phyloP scores from a whole-genome alignment of 2,113 vertebrate species.

The Ailuropoda melanoleuca region DNA sequence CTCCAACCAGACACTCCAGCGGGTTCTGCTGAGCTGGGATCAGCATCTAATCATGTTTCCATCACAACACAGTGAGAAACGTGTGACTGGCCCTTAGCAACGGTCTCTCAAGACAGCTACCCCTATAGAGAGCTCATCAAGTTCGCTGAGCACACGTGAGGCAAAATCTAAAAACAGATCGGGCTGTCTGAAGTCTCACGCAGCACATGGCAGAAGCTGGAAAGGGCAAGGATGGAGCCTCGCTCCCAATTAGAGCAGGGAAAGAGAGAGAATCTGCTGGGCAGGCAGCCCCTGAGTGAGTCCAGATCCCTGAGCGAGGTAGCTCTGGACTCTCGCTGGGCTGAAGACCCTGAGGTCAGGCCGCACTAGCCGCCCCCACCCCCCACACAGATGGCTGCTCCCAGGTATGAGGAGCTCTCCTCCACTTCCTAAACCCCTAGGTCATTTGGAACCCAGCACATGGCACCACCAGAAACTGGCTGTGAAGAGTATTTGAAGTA shows the following conservation, averaged over 20 bases:
- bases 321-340: background rate
- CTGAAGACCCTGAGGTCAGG: background rate
- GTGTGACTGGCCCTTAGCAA: conserved; percentile 76
- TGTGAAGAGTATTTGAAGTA: background rate
- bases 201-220: conserved; percentile 47
- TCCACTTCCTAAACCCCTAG: too few relatives aligned
- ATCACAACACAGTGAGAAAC: conserved; percentile 71
- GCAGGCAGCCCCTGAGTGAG: background rate
- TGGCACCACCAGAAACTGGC: background rate
- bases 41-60: conserved; percentile 76
- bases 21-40: conserved; percentile 37
- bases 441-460: background rate
- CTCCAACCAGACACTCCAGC: conserved; percentile 51
- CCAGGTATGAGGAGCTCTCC: background rate
- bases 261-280: background rate
- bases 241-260: background rate
- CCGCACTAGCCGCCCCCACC: background rate
- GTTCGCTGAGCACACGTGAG: conserved; percentile 65
- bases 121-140: conserved; percentile 77
- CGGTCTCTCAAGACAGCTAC: conserved; percentile 70
- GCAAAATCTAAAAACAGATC: conserved; percentile 71
- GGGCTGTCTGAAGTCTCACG: conserved; percentile 40
- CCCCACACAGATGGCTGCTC: background rate
- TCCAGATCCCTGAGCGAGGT: background rate
- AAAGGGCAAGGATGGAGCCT: background rate